Percentiles rank a stretch among this genome's conserved stretches.
These are phyloP conservation scores for Chalcosyrphus nemorum DNA, from an alignment of 2,888 invertebrate species.

Conservation along the genomic window DNA sequence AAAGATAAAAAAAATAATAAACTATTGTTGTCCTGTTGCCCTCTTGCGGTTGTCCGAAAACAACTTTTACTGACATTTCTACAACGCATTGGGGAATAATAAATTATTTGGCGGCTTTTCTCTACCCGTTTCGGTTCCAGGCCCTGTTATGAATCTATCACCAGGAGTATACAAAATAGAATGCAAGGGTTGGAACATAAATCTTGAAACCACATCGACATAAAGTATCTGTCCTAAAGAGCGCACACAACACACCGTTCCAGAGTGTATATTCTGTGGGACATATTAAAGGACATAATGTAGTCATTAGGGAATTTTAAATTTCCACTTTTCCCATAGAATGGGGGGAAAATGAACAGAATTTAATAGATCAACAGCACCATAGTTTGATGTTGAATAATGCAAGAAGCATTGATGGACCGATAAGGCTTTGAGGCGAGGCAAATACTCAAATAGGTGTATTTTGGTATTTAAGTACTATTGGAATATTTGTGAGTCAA, in stretches of 20 bases:
- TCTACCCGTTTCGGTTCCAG: constrained; percentile 31
- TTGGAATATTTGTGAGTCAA: no score
- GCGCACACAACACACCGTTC: constrained; percentile 3
- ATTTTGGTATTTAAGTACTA: background rate
- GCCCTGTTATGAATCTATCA: constrained; percentile 69
- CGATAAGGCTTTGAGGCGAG: background rate
- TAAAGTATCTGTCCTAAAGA: constrained; percentile 61
- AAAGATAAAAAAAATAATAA: constrained; percentile 45
- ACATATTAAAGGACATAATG: constrained; percentile 56
- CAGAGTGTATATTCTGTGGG: constrained; percentile 26
- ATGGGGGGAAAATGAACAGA: constrained; percentile 43
- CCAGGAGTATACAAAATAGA: constrained; percentile 68
- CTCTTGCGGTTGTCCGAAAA: constrained; percentile 71
- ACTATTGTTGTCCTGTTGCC: constrained; percentile 64
- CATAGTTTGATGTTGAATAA: constrained; percentile 14
- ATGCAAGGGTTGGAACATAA: constrained; percentile 71
- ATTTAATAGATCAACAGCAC: constrained; percentile 50
- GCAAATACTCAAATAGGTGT: no score
- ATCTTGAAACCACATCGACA: constrained; percentile 72
- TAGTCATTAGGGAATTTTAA: constrained; percentile 68
- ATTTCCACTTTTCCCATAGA: constrained; percentile 59
- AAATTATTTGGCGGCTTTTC: constrained; percentile 72
- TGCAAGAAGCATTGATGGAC: background rate
- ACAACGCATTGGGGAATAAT: constrained; percentile 72
- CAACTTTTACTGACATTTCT: constrained; percentile 73